Evolutionary conservation across 2,113 vertebrate species (phyloP).

Genomic region (Plotosus lineatus): DNA sequence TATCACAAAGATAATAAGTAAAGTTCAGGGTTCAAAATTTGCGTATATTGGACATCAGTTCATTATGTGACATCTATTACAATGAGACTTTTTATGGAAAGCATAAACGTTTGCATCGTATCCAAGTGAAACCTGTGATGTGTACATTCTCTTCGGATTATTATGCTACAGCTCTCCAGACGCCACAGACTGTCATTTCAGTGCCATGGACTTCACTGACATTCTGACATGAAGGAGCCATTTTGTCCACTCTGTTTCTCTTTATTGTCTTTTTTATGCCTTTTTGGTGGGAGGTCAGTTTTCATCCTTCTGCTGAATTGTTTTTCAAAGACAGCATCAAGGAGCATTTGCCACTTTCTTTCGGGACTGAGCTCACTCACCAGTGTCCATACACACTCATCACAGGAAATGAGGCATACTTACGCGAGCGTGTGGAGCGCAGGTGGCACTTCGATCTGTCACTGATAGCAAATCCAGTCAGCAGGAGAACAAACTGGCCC

Average conservation of each 20-base stretch:
- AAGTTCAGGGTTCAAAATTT: not conserved
- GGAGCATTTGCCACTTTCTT: conserved; percentile 45
- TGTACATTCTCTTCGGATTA: not conserved
- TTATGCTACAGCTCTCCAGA: not conserved
- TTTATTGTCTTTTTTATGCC: conserved; percentile 45
- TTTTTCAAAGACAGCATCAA: conserved; percentile 55
- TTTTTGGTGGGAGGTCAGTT: conserved; percentile 61
- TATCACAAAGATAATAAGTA: not conserved
- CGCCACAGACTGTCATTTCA: not conserved
- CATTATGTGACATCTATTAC: not conserved
- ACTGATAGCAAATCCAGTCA: conserved; percentile 47
- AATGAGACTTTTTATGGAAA: not conserved
- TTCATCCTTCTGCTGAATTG: conserved; percentile 67
- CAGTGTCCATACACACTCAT: conserved; percentile 59
- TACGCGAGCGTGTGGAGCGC: conserved; percentile 56
- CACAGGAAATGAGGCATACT: conserved; percentile 68
- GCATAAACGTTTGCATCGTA: not conserved
- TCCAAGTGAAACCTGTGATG: not conserved
- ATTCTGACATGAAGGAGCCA: conserved; percentile 37
- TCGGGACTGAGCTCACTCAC: conserved; percentile 50
- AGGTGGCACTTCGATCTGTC: conserved; percentile 64
- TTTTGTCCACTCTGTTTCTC: conserved; percentile 29
- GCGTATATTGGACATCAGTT: not conserved
- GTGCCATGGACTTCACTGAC: conserved; percentile 16
- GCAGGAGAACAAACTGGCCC: conserved; percentile 12